These are phyloP conservation scores for Triplophysa tibetana DNA, from an alignment of 2,113 vertebrate genomes.

Conservation along the genomic window DNA sequence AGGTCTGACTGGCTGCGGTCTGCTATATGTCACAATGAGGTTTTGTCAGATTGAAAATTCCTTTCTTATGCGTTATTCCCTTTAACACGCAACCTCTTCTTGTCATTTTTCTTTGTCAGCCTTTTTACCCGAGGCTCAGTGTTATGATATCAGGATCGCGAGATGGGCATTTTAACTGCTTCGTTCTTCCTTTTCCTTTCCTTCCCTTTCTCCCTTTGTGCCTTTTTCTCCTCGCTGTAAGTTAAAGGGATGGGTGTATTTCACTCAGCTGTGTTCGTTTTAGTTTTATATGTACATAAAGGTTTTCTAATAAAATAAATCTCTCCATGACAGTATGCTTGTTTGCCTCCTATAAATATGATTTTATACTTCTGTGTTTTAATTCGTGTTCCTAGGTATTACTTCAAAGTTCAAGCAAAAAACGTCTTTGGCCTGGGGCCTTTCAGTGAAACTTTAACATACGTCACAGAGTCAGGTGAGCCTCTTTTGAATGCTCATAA, in stretches of 20 bases:
- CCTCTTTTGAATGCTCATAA: constrained; percentile 17
- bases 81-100: not conserved
- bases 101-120: constrained; percentile 10
- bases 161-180: not conserved
- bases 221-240: not conserved
- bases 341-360: constrained; percentile 23
- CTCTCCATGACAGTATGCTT: constrained; percentile 10
- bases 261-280: not conserved
- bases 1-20: constrained; percentile 26
- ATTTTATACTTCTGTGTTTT: constrained; percentile 28
- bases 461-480: constrained; percentile 95
- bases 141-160: not conserved
- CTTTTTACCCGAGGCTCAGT: constrained; percentile 28
- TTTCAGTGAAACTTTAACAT: constrained; percentile 87
- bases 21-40: constrained; percentile 31
- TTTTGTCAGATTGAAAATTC: constrained; percentile 43
- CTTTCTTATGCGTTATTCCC: constrained; percentile 7
- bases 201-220: constrained; percentile 18
- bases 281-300: not conserved
- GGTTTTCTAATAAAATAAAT: not conserved
- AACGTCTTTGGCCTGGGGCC: constrained; percentile 93
- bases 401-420: constrained; percentile 96
- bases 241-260: not conserved
- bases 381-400: constrained; percentile 81
- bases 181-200: not conserved